phyloP scores from a whole-genome alignment of 2,888 invertebrate genomes.

The Phengaris arion region DNA sequence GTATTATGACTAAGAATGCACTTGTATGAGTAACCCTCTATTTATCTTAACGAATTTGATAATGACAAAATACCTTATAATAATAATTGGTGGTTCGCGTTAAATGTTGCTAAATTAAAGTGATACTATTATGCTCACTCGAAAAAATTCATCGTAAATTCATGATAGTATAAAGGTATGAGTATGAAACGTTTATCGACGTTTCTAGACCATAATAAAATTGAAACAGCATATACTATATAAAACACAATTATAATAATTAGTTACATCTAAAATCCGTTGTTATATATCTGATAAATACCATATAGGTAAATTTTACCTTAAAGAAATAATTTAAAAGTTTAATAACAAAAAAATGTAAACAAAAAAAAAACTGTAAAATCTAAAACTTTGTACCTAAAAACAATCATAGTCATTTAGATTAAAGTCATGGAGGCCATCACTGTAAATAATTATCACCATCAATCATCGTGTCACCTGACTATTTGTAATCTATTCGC shows the following conservation, averaged over 20 bases:
- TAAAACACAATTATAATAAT: too few species aligned
- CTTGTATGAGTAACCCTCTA: constrained; percentile 52
- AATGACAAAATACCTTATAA: constrained; percentile 48
- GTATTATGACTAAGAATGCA: constrained; percentile 62
- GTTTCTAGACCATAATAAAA: neutral
- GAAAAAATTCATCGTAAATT: constrained; percentile 39
- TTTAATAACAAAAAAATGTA: constrained; percentile 1
- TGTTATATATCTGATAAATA: neutral
- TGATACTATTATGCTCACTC: constrained; percentile 56
- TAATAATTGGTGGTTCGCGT: constrained; percentile 54
- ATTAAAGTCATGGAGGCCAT: constrained; percentile 44
- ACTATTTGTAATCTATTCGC: constrained; percentile 23
- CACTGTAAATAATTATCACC: constrained; percentile 58
- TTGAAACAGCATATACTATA: neutral
- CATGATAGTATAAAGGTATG: neutral
- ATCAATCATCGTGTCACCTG: constrained; percentile 37
- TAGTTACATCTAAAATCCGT: neutral
- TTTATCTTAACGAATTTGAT: constrained; percentile 68
- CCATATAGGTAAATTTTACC: neutral
- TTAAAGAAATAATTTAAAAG: neutral
- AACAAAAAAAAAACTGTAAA: constrained; percentile 10
- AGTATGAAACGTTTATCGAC: neutral
- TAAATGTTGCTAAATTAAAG: constrained; percentile 47
- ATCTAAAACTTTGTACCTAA: neutral
- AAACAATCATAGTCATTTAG: constrained; percentile 27